Evolutionary conservation across 2,113 vertebrate genomes (phyloP).

Genomic region (Zeus faber): DNA sequence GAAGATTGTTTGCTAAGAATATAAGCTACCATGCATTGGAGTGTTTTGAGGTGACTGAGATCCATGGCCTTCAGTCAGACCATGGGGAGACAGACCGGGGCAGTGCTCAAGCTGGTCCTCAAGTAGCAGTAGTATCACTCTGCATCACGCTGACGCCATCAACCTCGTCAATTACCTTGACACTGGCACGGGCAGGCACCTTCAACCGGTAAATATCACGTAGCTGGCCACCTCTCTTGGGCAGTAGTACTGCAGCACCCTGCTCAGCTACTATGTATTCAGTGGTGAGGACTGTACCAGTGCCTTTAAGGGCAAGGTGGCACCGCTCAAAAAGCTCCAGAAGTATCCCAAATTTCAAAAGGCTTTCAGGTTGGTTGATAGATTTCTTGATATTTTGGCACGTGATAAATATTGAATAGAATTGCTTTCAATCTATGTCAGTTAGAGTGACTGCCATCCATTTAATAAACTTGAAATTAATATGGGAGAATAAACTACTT

Average conservation of each 20-base stretch:
- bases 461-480: no score
- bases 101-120: no score
- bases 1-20: no score
- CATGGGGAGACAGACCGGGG: slow-evolving; percentile 4
- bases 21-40: no score
- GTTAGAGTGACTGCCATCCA: no score
- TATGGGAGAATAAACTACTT: no score
- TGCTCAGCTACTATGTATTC: slow-evolving; percentile 7
- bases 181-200: neutral
- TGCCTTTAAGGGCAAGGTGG: slow-evolving; percentile 6
- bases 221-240: slow-evolving; percentile 5
- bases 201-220: neutral
- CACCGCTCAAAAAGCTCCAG: slow-evolving; percentile 5
- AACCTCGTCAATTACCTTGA: slow-evolving; percentile 3
- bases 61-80: slow-evolving; percentile 1
- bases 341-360: slow-evolving; percentile 5
- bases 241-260: slow-evolving; percentile 7
- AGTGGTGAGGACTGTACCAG: slow-evolving; percentile 13
- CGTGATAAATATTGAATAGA: neutral
- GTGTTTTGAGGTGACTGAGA: slow-evolving; percentile 4
- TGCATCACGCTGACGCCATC: no score
- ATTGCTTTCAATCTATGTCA: no score
- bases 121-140: no score
- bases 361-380: neutral
- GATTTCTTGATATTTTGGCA: neutral